These are phyloP conservation scores for Picus viridis DNA, from an alignment of 2,797 vertebrate species.

Conservation along the genomic window DNA sequence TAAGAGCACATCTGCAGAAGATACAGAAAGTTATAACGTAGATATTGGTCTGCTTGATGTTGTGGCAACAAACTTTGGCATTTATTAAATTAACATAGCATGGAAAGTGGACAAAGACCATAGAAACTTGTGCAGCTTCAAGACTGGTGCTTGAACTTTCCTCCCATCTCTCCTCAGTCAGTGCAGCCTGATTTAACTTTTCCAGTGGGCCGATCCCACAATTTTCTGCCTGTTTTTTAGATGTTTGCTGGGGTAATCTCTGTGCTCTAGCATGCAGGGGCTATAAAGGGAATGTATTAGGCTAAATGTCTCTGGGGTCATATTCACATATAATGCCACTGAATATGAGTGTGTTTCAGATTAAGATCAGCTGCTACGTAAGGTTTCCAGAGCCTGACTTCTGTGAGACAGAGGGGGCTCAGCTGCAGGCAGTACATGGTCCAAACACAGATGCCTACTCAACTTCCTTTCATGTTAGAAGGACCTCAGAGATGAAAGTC, in stretches of 20 bases:
- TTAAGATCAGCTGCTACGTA: conserved; percentile 8
- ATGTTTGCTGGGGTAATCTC: neutral
- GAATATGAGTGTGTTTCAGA: neutral
- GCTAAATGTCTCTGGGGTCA: neutral
- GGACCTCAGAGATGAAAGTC: neutral
- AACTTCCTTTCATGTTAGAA: neutral
- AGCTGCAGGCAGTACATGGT: neutral
- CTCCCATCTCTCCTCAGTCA: neutral
- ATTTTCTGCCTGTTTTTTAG: neutral
- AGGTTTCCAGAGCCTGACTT: conserved; percentile 25
- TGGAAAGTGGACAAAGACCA: neutral
- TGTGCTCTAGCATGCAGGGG: neutral
- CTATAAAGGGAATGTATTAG: neutral
- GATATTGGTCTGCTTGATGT: neutral
- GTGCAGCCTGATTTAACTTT: neutral
- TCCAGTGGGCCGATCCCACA: neutral
- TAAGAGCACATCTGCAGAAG: neutral
- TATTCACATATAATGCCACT: neutral
- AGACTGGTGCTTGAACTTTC: neutral
- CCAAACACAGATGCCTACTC: neutral
- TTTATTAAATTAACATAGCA: neutral
- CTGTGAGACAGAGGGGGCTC: neutral
- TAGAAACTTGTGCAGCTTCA: neutral
- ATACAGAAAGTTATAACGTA: neutral
- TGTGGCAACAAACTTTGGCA: neutral